These are phyloP conservation scores for Alfaro cultratus DNA, from an alignment of 2,797 vertebrate species.

Conservation along the genomic window DNA sequence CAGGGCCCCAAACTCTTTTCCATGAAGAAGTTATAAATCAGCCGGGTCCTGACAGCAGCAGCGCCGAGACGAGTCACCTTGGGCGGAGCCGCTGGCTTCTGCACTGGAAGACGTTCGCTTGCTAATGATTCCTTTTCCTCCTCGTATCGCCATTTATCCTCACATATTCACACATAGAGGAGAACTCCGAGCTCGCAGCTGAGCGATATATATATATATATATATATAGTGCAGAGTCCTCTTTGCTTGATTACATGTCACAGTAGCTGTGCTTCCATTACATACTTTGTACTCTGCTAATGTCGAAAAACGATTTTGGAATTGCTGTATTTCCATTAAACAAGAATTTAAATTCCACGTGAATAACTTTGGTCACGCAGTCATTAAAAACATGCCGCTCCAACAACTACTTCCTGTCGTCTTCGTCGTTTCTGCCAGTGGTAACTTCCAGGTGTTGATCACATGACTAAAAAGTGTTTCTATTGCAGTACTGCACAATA, in stretches of 20 bases:
- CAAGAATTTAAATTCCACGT: too few relatives aligned
- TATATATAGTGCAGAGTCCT: conserved; percentile 17
- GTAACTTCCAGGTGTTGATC: too few relatives aligned
- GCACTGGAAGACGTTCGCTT: conserved; percentile 33
- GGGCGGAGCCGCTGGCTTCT: conserved; percentile 51
- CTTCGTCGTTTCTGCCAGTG: too few relatives aligned
- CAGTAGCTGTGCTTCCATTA: neutral
- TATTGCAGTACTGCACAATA: too few relatives aligned
- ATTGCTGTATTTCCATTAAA: too few relatives aligned
- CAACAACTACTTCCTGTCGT: too few relatives aligned
- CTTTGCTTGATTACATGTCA: conserved; percentile 35
- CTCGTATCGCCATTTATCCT: conserved; percentile 35
- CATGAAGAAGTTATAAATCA: conserved; percentile 59
- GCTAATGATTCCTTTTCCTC: conserved; percentile 36
- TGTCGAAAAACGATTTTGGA: too few relatives aligned
- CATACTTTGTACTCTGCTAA: too few relatives aligned
- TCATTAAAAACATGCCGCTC: too few relatives aligned
- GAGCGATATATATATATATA: neutral
- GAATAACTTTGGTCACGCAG: too few relatives aligned
- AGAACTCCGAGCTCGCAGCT: conserved; percentile 28
- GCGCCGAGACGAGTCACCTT: conserved; percentile 62
- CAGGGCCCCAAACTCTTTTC: conserved; percentile 19
- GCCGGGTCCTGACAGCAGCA: conserved; percentile 51
- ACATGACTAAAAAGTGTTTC: too few relatives aligned
- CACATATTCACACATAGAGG: conserved; percentile 8